phyloP scores from a whole-genome alignment of 2,888 invertebrate species.

The Eledone cirrhosa region DNA sequence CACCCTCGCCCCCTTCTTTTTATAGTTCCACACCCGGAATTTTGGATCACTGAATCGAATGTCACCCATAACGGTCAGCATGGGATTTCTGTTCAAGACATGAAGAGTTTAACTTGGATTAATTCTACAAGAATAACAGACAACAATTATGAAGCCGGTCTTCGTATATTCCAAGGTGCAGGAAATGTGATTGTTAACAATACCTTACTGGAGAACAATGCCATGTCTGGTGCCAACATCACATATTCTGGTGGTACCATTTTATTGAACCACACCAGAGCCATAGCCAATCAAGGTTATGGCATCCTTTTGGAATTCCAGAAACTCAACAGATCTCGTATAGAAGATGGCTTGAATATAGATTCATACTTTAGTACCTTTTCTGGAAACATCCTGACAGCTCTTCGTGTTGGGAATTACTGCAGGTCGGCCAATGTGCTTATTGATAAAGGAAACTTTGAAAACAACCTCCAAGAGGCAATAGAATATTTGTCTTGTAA shows the following conservation, averaged over 20 bases:
- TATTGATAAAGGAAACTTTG: conserved; percentile 92
- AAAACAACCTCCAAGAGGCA: conserved; percentile 80
- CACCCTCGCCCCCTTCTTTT: conserved; percentile 18
- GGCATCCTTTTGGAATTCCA: conserved; percentile 61
- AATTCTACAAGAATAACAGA: conserved; percentile 82
- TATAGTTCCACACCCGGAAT: conserved; percentile 56
- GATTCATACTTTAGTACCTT: conserved; percentile 84
- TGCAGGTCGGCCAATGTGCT: conserved; percentile 73
- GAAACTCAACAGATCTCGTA: conserved; percentile 58
- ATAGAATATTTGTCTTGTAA: conserved; percentile 87
- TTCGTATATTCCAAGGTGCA: conserved; percentile 89
- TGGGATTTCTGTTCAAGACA: conserved; percentile 92
- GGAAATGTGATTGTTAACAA: conserved; percentile 94
- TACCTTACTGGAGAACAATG: conserved; percentile 86
- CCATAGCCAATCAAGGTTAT: conserved; percentile 88
- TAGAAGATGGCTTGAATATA: conserved; percentile 50
- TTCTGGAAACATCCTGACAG: conserved; percentile 85
- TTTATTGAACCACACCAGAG: conserved; percentile 85
- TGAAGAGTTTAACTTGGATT: conserved; percentile 87
- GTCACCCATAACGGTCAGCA: conserved; percentile 91
- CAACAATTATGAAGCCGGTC: conserved; percentile 85
- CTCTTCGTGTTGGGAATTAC: conserved; percentile 91
- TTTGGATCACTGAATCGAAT: conserved; percentile 80
- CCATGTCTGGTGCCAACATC: conserved; percentile 82
- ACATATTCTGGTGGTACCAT: conserved; percentile 93